A percentile compares a stretch with the other conserved stretches of the same genome.
Evolutionary conservation across 2,797 vertebrate genomes (phyloP).

Genomic region (Tragelaphus oryx): DNA sequence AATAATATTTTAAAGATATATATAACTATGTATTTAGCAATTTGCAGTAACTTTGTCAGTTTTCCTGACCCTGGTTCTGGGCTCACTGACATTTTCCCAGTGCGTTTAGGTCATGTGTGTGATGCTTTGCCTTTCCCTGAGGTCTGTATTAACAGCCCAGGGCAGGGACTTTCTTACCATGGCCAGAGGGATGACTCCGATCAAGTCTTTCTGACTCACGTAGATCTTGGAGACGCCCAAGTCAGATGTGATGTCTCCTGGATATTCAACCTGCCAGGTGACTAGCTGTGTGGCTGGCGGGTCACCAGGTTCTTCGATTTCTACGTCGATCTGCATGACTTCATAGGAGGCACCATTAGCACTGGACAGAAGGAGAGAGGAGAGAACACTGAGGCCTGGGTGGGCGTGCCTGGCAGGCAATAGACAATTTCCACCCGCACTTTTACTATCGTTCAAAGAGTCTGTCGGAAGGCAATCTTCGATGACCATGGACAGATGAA

Average conservation of each 20-base stretch:
- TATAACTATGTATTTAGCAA: not conserved
- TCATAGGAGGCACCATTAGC: constrained; percentile 76
- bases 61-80: accelerated
- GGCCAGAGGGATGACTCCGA: constrained; percentile 90
- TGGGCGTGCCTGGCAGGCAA: accelerated
- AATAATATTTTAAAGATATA: not conserved
- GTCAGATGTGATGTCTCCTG: constrained; percentile 79
- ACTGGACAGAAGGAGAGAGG: constrained; percentile 62
- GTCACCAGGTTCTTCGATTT: constrained; percentile 88
- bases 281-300: constrained; percentile 89
- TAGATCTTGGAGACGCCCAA: constrained; percentile 93
- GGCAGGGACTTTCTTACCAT: constrained; percentile 86
- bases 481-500: not conserved
- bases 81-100: not conserved
- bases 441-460: accelerated
- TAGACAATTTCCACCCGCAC: accelerated
- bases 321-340: constrained; percentile 94
- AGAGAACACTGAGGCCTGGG: not conserved
- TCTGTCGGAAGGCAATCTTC: accelerated
- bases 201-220: constrained; percentile 90
- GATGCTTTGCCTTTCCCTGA: accelerated
- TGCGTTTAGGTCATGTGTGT: accelerated
- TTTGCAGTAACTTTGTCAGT: accelerated
- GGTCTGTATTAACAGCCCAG: accelerated
- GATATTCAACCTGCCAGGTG: constrained; percentile 93